A percentile compares a stretch with the other conserved stretches of the same genome.
Conservation (phyloP, 2,113 vertebrate genomes). For the Rhinoderma darwinii region DNA sequence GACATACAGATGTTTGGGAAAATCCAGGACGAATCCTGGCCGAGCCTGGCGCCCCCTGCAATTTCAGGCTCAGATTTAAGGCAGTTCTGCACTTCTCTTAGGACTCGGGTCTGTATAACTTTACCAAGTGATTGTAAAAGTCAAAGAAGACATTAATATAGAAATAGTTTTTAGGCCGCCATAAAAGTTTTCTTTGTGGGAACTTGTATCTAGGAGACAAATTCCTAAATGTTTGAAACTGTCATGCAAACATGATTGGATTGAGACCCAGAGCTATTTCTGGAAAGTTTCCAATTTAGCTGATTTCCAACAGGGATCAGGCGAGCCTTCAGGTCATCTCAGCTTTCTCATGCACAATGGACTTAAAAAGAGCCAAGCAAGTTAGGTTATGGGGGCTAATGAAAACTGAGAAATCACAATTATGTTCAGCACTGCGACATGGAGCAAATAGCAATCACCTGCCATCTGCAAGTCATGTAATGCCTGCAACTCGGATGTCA, state of each 20-base stretch:
- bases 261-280: constrained; percentile 35
- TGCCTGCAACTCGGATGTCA: constrained; percentile 32
- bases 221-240: constrained; percentile 47
- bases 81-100: constrained; percentile 8
- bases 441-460: constrained; percentile 44
- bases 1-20: constrained; percentile 39
- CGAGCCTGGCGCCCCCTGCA: constrained; percentile 20
- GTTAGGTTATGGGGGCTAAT: constrained; percentile 43
- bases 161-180: background rate
- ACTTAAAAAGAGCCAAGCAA: constrained; percentile 56
- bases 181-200: constrained; percentile 47
- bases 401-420: constrained; percentile 53
- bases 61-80: constrained; percentile 25
- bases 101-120: background rate
- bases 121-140: constrained; percentile 23
- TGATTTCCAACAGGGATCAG: constrained; percentile 53
- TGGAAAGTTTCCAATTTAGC: constrained; percentile 42
- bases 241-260: constrained; percentile 50
- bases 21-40: constrained; percentile 13
- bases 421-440: constrained; percentile 16
- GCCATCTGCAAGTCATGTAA: constrained; percentile 52
- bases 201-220: constrained; percentile 20
- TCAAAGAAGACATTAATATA: constrained; percentile 20
- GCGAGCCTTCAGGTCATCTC: constrained; percentile 39
- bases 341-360: constrained; percentile 50